Base-by-base conservation (phyloP, 1,140 invertebrate genomes). In the Hydropsyche tenuis region DNA sequence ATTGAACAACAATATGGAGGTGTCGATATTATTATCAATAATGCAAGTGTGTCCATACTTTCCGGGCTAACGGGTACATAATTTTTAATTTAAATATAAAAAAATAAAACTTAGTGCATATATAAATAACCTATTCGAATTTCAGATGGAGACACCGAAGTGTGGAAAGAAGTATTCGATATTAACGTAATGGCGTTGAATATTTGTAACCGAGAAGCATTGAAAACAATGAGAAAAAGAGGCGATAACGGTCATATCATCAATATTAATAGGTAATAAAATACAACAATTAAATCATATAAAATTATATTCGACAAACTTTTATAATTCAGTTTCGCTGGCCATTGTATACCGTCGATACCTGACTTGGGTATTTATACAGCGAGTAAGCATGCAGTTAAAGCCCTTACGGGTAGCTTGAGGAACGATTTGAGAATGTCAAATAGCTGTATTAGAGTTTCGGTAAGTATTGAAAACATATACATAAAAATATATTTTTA, bases 201-300 rank as follows among this genome's bases (percentile, higher is more conserved):
- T 16, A 85, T 90, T 72, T 91, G 91, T 70, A 89, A 90, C 0
- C 85, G 89, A 43, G 88, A 90, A 76, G 87, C 89, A 0, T 81
- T 93, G 14, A 85, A 87, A 16, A 88, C 87, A 0, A 94, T 95
- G 91, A 85, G 80, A 30, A 86, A 87, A 73, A 84, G 87, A 0
- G 84, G 84, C 0, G 84, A 89, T 4, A 82, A 88, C 73, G 93
- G 92, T 0, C 91, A 93, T 72, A 88, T 94, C 27, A 84, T 94
- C 30, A 88, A 92, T 63, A 86, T 94, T 1, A 92, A 90, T 80
- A 93, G 89, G 89, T 89, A 23, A 1, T 22, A 1, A 56, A 16
- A 20, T 56, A 20, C 11, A 22, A 56, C 5, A 56, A 20, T 22
- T 22, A 22, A 56, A 56, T 11, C 46, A 51, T 56, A 56, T 20